These are phyloP conservation scores for Aleiodes alternator DNA, from an alignment of 2,888 invertebrate genomes.

Conservation along the genomic window DNA sequence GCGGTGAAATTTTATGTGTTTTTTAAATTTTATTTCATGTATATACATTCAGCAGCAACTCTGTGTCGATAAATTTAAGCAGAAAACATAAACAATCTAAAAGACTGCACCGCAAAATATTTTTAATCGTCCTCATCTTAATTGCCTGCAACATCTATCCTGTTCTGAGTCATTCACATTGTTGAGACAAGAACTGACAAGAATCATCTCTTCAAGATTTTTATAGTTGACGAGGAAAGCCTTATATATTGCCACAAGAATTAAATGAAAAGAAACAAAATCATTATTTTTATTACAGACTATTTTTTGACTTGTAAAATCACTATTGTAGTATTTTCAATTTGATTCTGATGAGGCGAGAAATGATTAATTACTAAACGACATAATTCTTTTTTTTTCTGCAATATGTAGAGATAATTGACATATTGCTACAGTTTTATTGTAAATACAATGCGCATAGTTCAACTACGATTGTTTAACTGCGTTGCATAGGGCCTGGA, in stretches of 20 bases:
- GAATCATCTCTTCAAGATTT: too few species aligned
- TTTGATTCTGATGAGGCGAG: slow-evolving; percentile 1
- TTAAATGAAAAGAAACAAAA: neutral
- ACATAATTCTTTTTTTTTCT: neutral
- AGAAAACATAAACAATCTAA: too few species aligned
- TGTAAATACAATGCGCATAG: slow-evolving; percentile 29
- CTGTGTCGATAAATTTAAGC: too few species aligned
- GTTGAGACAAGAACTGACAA: too few species aligned
- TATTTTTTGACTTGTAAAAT: slow-evolving; percentile 26
- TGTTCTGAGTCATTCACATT: too few species aligned
- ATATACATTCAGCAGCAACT: too few species aligned
- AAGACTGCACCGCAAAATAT: too few species aligned
- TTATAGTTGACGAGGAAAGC: too few species aligned
- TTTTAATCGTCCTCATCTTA: too few species aligned
- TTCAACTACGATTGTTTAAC: neutral
- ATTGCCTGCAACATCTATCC: too few species aligned
- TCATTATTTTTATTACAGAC: slow-evolving; percentile 17
- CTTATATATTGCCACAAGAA: slow-evolving; percentile 8
- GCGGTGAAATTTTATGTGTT: too few species aligned
- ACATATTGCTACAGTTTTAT: slow-evolving; percentile 22
- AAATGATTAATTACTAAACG: slow-evolving; percentile 12
- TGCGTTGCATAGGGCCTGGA: neutral
- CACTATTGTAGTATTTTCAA: neutral
- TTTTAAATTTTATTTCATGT: too few species aligned
- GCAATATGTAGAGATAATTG: slow-evolving; percentile 10